Percentiles rank a stretch among this genome's conserved stretches.
phyloP scores from a whole-genome alignment of 2,888 invertebrate genomes.

The Elgonia sp. region DNA sequence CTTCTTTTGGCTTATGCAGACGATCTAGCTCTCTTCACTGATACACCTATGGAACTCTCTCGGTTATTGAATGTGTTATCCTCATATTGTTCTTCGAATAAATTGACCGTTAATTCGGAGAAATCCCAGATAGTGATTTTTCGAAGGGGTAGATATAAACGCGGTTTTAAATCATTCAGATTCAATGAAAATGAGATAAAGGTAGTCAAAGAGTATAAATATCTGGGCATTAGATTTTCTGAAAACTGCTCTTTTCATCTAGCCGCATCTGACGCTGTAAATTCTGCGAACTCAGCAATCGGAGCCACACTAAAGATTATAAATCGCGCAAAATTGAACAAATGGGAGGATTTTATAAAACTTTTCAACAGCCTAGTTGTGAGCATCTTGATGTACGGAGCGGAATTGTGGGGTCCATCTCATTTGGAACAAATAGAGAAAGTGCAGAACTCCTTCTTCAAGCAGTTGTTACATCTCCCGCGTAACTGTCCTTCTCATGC shows the following conservation, averaged over 20 bases:
- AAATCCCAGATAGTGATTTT: neutral
- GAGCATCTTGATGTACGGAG: too few species aligned
- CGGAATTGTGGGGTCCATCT: too few species aligned
- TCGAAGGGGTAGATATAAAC: neutral
- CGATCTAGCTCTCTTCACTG: too few species aligned
- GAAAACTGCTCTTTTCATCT: neutral
- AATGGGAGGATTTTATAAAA: too few species aligned
- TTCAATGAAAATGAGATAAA: neutral
- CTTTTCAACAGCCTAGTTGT: too few species aligned
- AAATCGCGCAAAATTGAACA: neutral
- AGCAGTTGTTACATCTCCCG: too few species aligned
- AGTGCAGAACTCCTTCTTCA: too few species aligned
- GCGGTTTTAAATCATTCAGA: neutral
- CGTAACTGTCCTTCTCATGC: too few species aligned
- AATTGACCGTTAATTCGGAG: neutral
- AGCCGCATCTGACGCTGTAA: neutral
- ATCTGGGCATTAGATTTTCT: neutral
- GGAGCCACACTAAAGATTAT: neutral
- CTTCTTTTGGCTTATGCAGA: too few species aligned
- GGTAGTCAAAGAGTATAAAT: neutral
- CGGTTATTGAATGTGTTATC: neutral
- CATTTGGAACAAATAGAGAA: too few species aligned
- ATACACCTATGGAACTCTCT: neutral
- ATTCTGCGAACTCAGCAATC: neutral
- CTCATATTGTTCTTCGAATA: neutral